Percentiles rank a stretch among this genome's conserved stretches.
phyloP scores from a whole-genome alignment of 2,113 vertebrate species.

The Pica pica region DNA sequence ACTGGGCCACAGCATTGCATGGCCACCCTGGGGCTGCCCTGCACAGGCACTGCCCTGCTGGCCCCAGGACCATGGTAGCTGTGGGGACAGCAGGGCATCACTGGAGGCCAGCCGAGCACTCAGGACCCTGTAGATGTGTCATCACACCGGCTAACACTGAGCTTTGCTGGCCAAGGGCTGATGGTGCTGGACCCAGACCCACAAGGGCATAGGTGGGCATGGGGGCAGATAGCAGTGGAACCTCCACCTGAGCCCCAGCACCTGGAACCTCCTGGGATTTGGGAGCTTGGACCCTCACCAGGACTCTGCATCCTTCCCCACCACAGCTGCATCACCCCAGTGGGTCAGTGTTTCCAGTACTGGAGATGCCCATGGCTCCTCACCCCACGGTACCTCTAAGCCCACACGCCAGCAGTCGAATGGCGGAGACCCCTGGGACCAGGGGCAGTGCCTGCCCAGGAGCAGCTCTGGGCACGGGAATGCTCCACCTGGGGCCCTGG shows the following conservation, averaged over 20 bases:
- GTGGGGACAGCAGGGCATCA: not conserved
- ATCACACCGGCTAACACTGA: rapidly evolving
- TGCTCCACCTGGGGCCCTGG: rapidly evolving
- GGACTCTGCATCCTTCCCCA: not conserved
- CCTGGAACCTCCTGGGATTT: not conserved
- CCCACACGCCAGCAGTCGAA: rapidly evolving
- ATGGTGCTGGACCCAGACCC: not conserved
- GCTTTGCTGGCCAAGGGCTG: not conserved
- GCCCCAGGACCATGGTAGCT: rapidly evolving
- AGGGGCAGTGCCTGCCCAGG: not conserved
- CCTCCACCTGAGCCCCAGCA: rapidly evolving
- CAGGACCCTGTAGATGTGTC: not conserved
- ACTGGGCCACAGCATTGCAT: rapidly evolving
- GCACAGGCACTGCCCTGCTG: not conserved
- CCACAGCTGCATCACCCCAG: rapidly evolving
- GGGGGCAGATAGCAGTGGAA: not conserved
- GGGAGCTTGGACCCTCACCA: not conserved
- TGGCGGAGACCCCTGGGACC: not conserved
- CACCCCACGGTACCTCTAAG: not conserved
- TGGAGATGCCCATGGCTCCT: not conserved
- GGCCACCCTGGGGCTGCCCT: not conserved
- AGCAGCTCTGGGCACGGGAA: rapidly evolving
- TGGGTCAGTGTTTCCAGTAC: rapidly evolving
- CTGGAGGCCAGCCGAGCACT: rapidly evolving
- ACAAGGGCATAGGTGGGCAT: rapidly evolving